Conservation (phyloP, 2,797 vertebrate genomes). For the Hylomyscus alleni region DNA sequence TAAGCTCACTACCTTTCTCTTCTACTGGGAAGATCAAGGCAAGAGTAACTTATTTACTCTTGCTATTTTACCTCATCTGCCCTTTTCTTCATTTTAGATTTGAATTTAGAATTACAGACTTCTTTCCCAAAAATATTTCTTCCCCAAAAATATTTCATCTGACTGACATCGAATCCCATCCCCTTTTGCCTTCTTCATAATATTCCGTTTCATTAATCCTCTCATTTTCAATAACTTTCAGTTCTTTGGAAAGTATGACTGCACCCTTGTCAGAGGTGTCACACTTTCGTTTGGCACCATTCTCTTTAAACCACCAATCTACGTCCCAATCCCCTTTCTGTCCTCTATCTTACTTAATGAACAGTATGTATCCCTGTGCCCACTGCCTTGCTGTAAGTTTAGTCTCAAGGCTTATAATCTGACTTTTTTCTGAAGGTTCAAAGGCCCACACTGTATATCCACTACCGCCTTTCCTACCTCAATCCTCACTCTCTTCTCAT, state of each 20-base stretch:
- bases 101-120: not conserved
- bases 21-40: slow-evolving; percentile 12
- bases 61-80: not conserved
- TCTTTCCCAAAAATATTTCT: slow-evolving; percentile 15
- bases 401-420: not conserved
- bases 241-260: not conserved
- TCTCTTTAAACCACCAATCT: not conserved
- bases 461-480: not conserved
- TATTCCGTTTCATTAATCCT: slow-evolving; percentile 36
- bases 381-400: not conserved
- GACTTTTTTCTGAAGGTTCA: slow-evolving; percentile 8
- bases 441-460: not conserved
- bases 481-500: not conserved
- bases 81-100: not conserved
- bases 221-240: slow-evolving; percentile 7
- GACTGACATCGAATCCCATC: not conserved
- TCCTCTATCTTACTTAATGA: not conserved
- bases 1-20: slow-evolving; percentile 31
- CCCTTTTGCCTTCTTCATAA: slow-evolving; percentile 28
- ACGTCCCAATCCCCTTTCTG: not conserved
- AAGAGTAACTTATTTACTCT: slow-evolving; percentile 3
- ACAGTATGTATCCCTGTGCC: not conserved
- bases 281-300: not conserved
- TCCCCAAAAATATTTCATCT: slow-evolving; percentile 37
- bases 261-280: not conserved